Evolutionary conservation across 2,888 invertebrate species (phyloP), one percentile per base, ranked within the genome.

Genomic region (Dryobotodes eremita): DNA sequence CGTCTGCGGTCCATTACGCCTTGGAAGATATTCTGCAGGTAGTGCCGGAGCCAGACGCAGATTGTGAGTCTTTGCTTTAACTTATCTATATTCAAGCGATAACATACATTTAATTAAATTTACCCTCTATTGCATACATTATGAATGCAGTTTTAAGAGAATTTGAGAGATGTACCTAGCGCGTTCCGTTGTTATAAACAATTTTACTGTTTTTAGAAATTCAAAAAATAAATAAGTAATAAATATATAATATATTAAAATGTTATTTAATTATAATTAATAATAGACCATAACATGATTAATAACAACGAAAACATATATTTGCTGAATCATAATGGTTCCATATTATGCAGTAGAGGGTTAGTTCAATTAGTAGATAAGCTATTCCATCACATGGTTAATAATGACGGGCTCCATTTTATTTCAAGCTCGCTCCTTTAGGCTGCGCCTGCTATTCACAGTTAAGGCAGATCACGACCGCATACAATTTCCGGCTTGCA

Each of bases 11-110:
- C 5, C 95, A 95, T 84, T 95, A 95, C 75, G 93, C 93, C 0
- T 64, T 96, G 23, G 96, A 95, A 2, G 96, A 95, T 11, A 88
- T 90, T 81, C 77, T 95, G 3, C 96, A 96, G 87, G 91, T 93
- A 0, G 91, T 96, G 3, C 96, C 95, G 0, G 93, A 93, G 70
- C 80, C 94, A 3, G 96, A 97, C 75, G 88, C 92, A 1, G 96
- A 97, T 82, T 94, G 96, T 97, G 74, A 94, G 95, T 94, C 3
- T 76, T 42, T 57, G 17, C 11, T 70, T n/a, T 11, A 26, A 10
- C 0, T 20, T 23, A n/a, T n/a, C n/a, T n/a, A 46, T 13, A 26
- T 1, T 13, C 17, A n/a, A 64, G 6, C 23, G 7, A 31, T 46
- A 31, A 20, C 3, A 11, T 36, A 36, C 6, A 15, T 50, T 57